phyloP scores from a whole-genome alignment of 2,113 vertebrate species.

The Chaetodon auriga region DNA sequence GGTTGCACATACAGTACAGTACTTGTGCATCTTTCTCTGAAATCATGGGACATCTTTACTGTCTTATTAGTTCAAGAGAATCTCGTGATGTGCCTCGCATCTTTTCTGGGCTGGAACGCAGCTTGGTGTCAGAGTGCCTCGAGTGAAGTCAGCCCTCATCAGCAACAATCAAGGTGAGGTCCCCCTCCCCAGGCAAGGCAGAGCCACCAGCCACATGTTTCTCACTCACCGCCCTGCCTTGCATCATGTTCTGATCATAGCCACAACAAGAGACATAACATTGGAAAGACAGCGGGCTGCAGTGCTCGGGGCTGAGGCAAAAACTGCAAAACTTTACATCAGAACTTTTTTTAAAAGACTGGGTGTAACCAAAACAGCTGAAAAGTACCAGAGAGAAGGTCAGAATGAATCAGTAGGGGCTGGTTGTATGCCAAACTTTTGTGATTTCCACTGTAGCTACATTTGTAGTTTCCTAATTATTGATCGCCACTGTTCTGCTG shows the following conservation, averaged over 20 bases:
- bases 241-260: slow-evolving; percentile 83
- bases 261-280: slow-evolving; percentile 76
- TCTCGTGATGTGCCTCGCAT: slow-evolving; percentile 25
- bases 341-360: slow-evolving; percentile 36
- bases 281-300: slow-evolving; percentile 57
- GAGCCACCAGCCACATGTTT: slow-evolving; percentile 77
- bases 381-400: slow-evolving; percentile 26
- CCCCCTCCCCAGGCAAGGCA: slow-evolving; percentile 56
- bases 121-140: slow-evolving; percentile 41
- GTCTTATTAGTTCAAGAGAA: slow-evolving; percentile 33
- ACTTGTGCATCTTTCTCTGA: slow-evolving; percentile 20
- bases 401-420: not conserved
- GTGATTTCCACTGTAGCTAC: slow-evolving; percentile 21
- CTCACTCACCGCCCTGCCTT: slow-evolving; percentile 75
- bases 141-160: slow-evolving; percentile 72
- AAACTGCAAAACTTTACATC: slow-evolving; percentile 77
- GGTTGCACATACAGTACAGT: slow-evolving; percentile 29
- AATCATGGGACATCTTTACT: slow-evolving; percentile 32
- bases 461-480: slow-evolving; percentile 48
- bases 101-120: not conserved
- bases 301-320: slow-evolving; percentile 62
- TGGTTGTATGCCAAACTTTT: not conserved
- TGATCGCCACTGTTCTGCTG: slow-evolving; percentile 18
- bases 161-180: slow-evolving; percentile 77
- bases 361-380: slow-evolving; percentile 47